These are phyloP conservation scores for Rotaria macrura DNA, from an alignment of 2,888 invertebrate genomes.

Conservation along the genomic window DNA sequence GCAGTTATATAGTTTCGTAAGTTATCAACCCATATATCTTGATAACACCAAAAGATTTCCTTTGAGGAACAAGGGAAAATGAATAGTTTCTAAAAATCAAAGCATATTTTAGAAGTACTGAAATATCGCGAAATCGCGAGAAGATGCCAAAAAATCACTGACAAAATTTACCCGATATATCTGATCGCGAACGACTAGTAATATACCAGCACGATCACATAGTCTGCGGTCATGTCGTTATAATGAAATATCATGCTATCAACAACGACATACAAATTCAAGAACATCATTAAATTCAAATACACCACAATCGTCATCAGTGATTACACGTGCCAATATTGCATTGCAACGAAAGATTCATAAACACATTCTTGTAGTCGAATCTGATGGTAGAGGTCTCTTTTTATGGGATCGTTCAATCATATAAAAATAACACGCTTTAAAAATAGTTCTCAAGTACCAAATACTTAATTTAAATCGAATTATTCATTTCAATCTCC, in stretches of 20 bases:
- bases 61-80: too few species aligned
- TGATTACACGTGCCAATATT: not conserved
- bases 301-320: not conserved
- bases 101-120: not conserved
- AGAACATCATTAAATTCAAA: not conserved
- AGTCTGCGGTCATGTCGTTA: not conserved
- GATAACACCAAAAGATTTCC: too few species aligned
- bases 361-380: not conserved
- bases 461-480: too few species aligned
- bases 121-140: not conserved
- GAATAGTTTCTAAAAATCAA: too few species aligned
- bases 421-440: too few species aligned
- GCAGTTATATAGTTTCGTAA: too few species aligned
- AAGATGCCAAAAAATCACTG: not conserved
- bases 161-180: not conserved
- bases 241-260: not conserved
- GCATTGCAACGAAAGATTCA: constrained; percentile 1
- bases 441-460: too few species aligned
- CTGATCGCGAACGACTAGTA: not conserved
- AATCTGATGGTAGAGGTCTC: not conserved
- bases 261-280: not conserved
- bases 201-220: not conserved
- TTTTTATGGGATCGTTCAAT: too few species aligned
- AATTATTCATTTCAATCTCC: too few species aligned
- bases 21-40: too few species aligned